Conservation (phyloP, 1,140 invertebrate genomes). For the Palaemon carinicauda region DNA sequence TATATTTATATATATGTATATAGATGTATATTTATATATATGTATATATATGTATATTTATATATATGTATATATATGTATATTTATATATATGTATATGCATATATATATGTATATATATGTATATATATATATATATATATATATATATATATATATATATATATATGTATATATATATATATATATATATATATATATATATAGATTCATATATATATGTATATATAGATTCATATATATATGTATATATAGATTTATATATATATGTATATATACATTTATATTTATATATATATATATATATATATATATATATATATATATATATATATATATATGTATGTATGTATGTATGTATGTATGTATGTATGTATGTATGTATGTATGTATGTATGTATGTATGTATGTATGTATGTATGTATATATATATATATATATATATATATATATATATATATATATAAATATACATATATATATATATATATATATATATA, state of each 20-base stretch:
- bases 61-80: not conserved
- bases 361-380: not conserved
- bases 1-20: not conserved
- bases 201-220: not conserved
- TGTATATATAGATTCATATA: not conserved
- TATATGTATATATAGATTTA: not conserved
- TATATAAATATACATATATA: not conserved
- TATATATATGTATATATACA: not conserved
- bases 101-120: constrained; percentile 13
- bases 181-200: not conserved
- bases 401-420: not conserved
- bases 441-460: not conserved
- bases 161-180: not conserved
- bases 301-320: too few species aligned
- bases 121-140: not conserved
- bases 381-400: not conserved
- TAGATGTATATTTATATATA: not conserved
- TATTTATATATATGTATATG: not conserved
- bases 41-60: not conserved
- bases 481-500: not conserved
- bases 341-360: too few species aligned
- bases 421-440: not conserved
- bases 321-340: not conserved
- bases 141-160: not conserved
- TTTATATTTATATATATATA: not conserved